A percentile compares a stretch with the other conserved stretches of the same genome.
phyloP scores from a whole-genome alignment of 2,113 vertebrate species.

The Cochlearius cochlearius region DNA sequence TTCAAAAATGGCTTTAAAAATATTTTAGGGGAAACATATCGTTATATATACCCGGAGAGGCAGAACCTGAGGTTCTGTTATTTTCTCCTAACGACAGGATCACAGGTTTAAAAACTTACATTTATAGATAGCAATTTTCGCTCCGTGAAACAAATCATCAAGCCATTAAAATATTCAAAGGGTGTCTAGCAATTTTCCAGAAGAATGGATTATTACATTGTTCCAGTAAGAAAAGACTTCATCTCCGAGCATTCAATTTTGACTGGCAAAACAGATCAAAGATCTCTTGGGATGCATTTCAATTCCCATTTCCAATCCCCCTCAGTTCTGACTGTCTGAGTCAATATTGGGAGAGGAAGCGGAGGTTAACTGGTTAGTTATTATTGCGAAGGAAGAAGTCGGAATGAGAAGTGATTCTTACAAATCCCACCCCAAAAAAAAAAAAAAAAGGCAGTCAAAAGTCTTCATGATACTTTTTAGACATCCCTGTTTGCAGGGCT shows the following conservation, averaged over 20 bases:
- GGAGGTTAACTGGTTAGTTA: constrained; percentile 33
- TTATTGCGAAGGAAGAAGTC: constrained; percentile 33
- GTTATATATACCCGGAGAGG: not conserved
- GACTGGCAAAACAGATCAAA: constrained; percentile 45
- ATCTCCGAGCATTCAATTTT: not conserved
- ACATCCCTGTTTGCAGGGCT: not conserved
- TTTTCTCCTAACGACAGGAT: not conserved
- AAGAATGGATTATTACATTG: not conserved
- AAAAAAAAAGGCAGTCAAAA: not conserved
- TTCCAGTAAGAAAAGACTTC: constrained; percentile 32
- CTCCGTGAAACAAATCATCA: not conserved
- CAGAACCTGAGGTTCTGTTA: not conserved
- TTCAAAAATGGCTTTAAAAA: not conserved
- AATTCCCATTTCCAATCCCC: constrained; percentile 26
- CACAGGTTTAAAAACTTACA: not conserved
- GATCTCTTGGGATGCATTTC: constrained; percentile 21
- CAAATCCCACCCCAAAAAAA: not conserved
- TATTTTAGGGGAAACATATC: not conserved
- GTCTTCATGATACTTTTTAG: not conserved
- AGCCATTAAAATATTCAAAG: constrained; percentile 14
- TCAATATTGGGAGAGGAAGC: constrained; percentile 55
- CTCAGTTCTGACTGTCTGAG: constrained; percentile 20
- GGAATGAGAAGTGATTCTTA: constrained; percentile 57
- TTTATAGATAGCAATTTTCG: not conserved
- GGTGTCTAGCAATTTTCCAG: not conserved